Evolutionary conservation across 2,113 vertebrate species (phyloP), one percentile per base, ranked within the genome.

Genomic region (Leptosomus discolor): DNA sequence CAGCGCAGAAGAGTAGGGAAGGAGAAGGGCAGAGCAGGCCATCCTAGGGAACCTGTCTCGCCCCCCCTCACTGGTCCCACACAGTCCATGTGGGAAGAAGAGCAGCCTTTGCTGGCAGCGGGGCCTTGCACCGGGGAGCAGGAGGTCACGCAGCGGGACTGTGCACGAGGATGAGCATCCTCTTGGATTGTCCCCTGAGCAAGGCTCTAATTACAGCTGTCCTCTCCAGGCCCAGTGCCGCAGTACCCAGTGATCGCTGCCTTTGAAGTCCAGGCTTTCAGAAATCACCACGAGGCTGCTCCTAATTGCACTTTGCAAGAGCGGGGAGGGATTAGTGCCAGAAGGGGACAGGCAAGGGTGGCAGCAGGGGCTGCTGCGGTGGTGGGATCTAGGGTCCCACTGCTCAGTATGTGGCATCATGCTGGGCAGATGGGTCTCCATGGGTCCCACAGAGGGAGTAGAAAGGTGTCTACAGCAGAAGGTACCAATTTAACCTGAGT

Each of bases 401-500:
- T 32, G 18, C 68, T 48, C 37, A 30, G 60, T 45, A 6, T 9
- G 8, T 32, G 41, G 73, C 57, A 67, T 51, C 51, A 15, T 27
- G 37, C 29, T 36, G 29, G 67, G 34, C 82, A 32, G 19, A 16
- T 15, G 0, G 1, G 36, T 29, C 73, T 39, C 32, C 14, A 6
- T 3, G 12, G n/a, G 53, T 12, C 19, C 45, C 4, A 3, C 8
- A 7, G 27, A 11, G 12, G 53, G 22, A 61, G 46, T 6, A 61
- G 57, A 48, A 57, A 63, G 26, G 20, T n/a, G 20, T 22, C 50
- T 30, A 24, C 51, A 67, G 60, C 21, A 48, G 70, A 9, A 32
- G 65, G 7, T 22, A 46, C n/a, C n/a, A n/a, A n/a, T n/a, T n/a
- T 9, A 48, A 53, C 22, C 14, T 0, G 0, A 68, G 29, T 11